These are phyloP conservation scores for Xiphorhynchus elegans DNA, from an alignment of 2,113 vertebrate species.

Conservation along the genomic window DNA sequence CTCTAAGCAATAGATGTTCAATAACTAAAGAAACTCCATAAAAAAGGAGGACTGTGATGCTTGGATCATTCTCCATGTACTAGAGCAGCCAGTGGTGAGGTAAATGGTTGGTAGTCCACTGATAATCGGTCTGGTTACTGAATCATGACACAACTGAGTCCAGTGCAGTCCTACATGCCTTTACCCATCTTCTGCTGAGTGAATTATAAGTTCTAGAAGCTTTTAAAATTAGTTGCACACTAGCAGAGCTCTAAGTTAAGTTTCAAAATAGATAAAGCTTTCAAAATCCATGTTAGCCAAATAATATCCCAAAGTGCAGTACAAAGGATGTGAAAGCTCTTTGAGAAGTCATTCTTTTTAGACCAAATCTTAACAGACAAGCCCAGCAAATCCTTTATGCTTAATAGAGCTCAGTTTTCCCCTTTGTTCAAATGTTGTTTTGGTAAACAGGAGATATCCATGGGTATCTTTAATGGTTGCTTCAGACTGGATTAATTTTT, in stretches of 20 bases:
- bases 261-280: background rate
- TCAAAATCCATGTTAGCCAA: background rate
- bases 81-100: background rate
- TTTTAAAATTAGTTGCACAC: background rate
- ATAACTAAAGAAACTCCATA: background rate
- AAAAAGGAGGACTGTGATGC: background rate
- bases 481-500: background rate
- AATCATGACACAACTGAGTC: background rate
- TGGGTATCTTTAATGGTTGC: background rate
- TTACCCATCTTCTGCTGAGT: background rate
- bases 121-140: background rate
- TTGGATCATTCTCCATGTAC: background rate
- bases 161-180: background rate
- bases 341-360: background rate
- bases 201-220: background rate
- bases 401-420: background rate
- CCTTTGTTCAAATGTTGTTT: slow-evolving; percentile 1
- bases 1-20: background rate
- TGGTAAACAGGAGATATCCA: background rate
- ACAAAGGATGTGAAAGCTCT: background rate
- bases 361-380: background rate
- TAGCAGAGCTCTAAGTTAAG: background rate
- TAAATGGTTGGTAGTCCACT: background rate
- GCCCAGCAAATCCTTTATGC: background rate
- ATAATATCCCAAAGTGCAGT: background rate